Evolutionary conservation across 2,888 invertebrate species (phyloP), one percentile per base, ranked within the genome.

Genomic region (Xylophagus ater): DNA sequence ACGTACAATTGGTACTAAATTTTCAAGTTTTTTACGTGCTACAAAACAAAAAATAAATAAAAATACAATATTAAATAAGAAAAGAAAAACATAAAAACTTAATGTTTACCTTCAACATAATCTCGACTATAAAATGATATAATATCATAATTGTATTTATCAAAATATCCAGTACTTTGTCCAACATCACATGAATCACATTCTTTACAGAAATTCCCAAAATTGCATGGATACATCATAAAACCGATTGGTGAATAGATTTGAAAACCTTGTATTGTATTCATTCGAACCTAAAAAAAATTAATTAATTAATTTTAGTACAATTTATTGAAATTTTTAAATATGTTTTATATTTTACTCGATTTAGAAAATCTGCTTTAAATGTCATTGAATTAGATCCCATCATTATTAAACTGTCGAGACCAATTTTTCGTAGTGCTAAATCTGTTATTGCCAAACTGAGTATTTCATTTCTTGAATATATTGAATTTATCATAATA

Each of bases 191-290:
- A 65, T 4, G 76, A 60, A 36, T 72, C 69, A 40, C 66, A 61
- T 37, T 66, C 64, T 46, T 68, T 66, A 43, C 65, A 68, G 48
- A 79, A 68, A 52, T 73, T 71, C 32, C 87, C 88, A 49, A 59
- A 56, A 33, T 52, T 55, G 43, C 65, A 65, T 54, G 90, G 76
- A 68, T 81, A 92, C 56, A 89, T 85, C 53, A 81, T 74, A 66
- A 93, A 97, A 14, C 87, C 86, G 48, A 90, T 78, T n/a, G 94
- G 88, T 54, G 81, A 80, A 68, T 82, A 97, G 53, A 93, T 78
- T 70, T 94, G 94, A 65, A 78, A 81, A 48, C 82, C 81, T 49
- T 70, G 67, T 47, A 97, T 88, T 3, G 92, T 92, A 66, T 94
- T 96, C 87, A 97, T 92, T 43, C 94, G 78, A 9, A 92, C 84